Percentiles rank a stretch among this genome's conserved stretches.
Evolutionary conservation across 2,113 vertebrate species (phyloP).

Genomic region (Oryzias celebensis): DNA sequence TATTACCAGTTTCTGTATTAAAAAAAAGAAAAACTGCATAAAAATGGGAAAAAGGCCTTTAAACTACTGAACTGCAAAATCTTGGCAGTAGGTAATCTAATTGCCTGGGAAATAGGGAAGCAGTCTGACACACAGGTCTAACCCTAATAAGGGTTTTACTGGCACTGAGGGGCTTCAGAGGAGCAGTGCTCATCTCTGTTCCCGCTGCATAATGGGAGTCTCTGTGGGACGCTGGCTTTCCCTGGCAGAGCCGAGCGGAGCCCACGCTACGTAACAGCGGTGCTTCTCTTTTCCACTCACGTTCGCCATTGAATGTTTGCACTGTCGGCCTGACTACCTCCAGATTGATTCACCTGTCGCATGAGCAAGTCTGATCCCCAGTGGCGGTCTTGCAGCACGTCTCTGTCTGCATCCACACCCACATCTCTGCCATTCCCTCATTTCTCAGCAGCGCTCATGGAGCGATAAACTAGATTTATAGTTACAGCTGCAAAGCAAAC

Average conservation of each 20-base stretch:
- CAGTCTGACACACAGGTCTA: slow-evolving; percentile 13
- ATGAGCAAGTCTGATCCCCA: slow-evolving; percentile 67
- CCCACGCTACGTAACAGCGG: slow-evolving; percentile 36
- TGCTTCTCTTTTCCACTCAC: slow-evolving; percentile 64
- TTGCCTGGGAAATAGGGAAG: slow-evolving; percentile 12
- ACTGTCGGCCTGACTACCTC: slow-evolving; percentile 48
- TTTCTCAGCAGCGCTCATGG: slow-evolving; percentile 15
- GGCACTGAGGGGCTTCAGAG: slow-evolving; percentile 26
- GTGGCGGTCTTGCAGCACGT: slow-evolving; percentile 37
- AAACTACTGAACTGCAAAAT: slow-evolving; percentile 1
- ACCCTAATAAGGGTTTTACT: slow-evolving; percentile 24
- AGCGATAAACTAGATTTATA: slow-evolving; percentile 72
- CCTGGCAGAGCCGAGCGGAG: slow-evolving; percentile 33
- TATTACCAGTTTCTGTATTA: neutral
- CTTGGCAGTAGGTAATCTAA: slow-evolving; percentile 5
- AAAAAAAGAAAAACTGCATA: neutral
- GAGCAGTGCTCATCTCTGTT: slow-evolving; percentile 14
- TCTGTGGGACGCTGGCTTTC: slow-evolving; percentile 45
- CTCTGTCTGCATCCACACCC: slow-evolving; percentile 4
- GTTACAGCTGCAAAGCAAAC: slow-evolving; percentile 61
- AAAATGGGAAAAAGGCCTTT: neutral
- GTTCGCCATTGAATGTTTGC: slow-evolving; percentile 51
- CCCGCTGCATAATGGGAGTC: slow-evolving; percentile 38
- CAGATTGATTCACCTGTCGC: slow-evolving; percentile 75
- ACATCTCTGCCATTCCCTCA: slow-evolving; percentile 2